Base-by-base conservation (phyloP, 2,797 vertebrate species). In the Spinus pinus region DNA sequence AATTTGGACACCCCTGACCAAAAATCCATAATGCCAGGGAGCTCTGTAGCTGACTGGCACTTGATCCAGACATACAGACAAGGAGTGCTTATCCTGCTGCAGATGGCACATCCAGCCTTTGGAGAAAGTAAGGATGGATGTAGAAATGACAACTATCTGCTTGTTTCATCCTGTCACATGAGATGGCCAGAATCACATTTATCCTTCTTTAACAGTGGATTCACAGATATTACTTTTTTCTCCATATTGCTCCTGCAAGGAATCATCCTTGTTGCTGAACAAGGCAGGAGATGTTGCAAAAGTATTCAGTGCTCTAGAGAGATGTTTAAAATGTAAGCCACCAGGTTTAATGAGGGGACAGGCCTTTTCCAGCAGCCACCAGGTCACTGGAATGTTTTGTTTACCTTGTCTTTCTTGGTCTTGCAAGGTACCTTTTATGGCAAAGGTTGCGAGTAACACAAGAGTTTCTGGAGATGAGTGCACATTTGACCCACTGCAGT, bases 371-470 rank as follows among this genome's bases (percentile, higher is more conserved):
- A 61, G 50, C 17, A 71, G 41, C 47, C 53, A 42, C 8, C 27
- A 42, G 3, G 12, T 37, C 44, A 35, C 81, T n/a, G 20, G 37
- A 70, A 60, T 23, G 3, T 80, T 66, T 66, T 46, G 33, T 22
- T 50, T 80, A 42, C 64, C 24, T 83, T 53, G 25, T 62, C 42
- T 69, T 74, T 24, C 2, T 0, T 51, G 27, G 41, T 42, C 51
- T 78, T 70, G 39, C 25, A 69, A 72, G 31, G 62, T 19, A 54
- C 27, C 2, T 57, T 90, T 90, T 85, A 42, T 56, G 33, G 33
- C 73, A 78, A 73, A 39, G 25, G 10, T 22, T 86, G 49, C 0
- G 0, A 11, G 22, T 49, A 77, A 65, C 1, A 1, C 49, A 58
- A n/a, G 46, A 47, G 27, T 58, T 86, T 62, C 70, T 75, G 30